Conservation (phyloP, 2,888 invertebrate genomes). For the Drosophila subsilvestris region DNA sequence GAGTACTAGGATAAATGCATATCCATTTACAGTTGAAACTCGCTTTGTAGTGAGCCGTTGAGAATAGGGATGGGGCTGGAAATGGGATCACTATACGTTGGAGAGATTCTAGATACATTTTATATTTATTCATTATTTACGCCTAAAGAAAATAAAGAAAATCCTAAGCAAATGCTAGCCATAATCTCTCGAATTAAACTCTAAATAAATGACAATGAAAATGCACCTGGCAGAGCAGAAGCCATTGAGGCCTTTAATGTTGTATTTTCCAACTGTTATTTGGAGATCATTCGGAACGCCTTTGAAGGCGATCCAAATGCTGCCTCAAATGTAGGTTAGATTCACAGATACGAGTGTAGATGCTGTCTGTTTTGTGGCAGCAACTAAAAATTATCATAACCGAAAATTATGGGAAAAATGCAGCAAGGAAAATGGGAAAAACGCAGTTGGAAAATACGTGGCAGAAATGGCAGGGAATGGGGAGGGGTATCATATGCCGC, state of each 20-base stretch:
- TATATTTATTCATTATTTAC: too few species aligned
- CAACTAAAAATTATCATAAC: conserved; percentile 76
- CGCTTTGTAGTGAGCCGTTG: background rate
- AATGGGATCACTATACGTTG: too few species aligned
- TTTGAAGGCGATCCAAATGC: background rate
- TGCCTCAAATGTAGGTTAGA: conserved; percentile 22
- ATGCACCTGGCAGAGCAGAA: background rate
- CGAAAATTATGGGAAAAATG: conserved; percentile 70
- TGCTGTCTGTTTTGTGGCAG: conserved; percentile 49
- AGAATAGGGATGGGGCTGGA: too few species aligned
- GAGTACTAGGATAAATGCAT: background rate
- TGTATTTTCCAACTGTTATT: background rate
- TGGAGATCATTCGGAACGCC: conserved; percentile 6
- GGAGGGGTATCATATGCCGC: conserved; percentile 34
- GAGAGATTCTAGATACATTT: too few species aligned
- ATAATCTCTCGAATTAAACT: background rate
- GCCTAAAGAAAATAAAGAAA: background rate
- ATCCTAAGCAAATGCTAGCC: background rate
- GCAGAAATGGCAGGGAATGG: background rate
- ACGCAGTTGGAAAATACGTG: conserved; percentile 43
- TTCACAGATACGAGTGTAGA: conserved; percentile 39
- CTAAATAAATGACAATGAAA: conserved; percentile 4
- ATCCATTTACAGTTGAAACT: background rate
- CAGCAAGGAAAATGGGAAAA: conserved; percentile 16
- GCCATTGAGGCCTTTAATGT: background rate